Evolutionary conservation across 2,888 invertebrate species (phyloP).

Genomic region (Thelaira solivaga): DNA sequence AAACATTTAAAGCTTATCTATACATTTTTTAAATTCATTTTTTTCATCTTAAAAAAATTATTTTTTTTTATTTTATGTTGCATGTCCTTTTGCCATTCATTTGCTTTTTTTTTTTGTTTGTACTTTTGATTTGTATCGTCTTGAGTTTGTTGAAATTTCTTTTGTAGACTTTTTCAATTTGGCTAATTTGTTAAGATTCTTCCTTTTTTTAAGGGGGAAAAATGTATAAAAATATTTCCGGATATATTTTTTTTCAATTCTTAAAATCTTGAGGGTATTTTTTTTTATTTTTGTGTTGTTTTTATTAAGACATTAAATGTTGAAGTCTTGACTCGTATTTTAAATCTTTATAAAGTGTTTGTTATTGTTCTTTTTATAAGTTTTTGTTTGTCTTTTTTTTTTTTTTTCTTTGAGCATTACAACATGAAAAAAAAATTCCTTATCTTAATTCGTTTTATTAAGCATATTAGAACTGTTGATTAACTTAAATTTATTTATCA

Average conservation of each 20-base stretch:
- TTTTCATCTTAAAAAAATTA: constrained; percentile 65
- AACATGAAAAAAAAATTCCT: constrained; percentile 68
- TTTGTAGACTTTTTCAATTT: constrained; percentile 70
- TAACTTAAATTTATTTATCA: constrained; percentile 46
- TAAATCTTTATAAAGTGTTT: constrained; percentile 61
- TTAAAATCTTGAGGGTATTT: constrained; percentile 46
- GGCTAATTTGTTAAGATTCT: constrained; percentile 72
- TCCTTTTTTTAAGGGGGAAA: constrained; percentile 35
- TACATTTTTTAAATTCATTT: constrained; percentile 28
- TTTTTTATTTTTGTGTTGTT: constrained; percentile 17
- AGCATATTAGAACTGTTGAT: constrained; percentile 58
- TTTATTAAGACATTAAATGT: constrained; percentile 44
- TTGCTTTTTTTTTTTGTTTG: constrained; percentile 37
- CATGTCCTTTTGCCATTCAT: constrained; percentile 57
- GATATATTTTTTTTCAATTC: constrained; percentile 21
- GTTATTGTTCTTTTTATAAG: constrained; percentile 65
- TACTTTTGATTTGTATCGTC: constrained; percentile 16
- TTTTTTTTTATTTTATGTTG: constrained; percentile 59
- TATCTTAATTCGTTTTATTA: constrained; percentile 71
- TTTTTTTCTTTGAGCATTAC: too few species aligned
- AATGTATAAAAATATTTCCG: neutral
- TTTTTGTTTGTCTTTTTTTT: constrained; percentile 64
- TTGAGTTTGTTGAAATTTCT: constrained; percentile 57
- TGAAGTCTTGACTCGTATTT: constrained; percentile 33
- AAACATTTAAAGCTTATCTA: constrained; percentile 41